Base-by-base conservation (phyloP, 2,888 invertebrate genomes). In the Cheilosia pagana region DNA sequence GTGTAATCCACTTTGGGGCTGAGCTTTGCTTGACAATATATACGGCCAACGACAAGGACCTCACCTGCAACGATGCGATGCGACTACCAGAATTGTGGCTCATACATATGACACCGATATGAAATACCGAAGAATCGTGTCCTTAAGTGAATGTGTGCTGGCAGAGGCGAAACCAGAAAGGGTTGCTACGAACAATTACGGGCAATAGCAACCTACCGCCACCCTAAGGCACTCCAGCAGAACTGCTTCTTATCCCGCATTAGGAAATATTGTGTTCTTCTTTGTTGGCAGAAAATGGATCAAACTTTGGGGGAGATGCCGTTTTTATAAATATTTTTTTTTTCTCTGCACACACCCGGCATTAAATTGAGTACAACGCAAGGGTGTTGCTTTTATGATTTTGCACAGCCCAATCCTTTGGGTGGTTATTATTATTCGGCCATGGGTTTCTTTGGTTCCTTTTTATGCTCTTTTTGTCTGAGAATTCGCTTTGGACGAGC, bases 1-100 rank as follows among this genome's bases (percentile, higher is more conserved):
- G 19, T 57, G 77, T 77, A 77, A 77, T 77, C 77, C 77, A 77
- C 68, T 70, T 77, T 68, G 53, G 60, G 31, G 48, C 39, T 62
- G 45, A 62, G 45, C 43, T 35, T 53, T 53, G 55, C 53, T 70
- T 77, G 68, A 77, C 77, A 77, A 77, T 68, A 68, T 35, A 62
- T 53, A 35, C 12, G 53, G 5, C 45, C 35, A 41, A 21, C 48
- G 50, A 28, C 50, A 43, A 52, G 62, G 21, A 53, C 53, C 53
- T 31, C 48, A 57, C 59, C 43, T 60, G 60, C 52, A 71, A 41
- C 39, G 35, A 41, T 57, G 57, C 39, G 25, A 59, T 50, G 8
- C 35, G 25, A 16, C 45, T 23, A 48, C 57, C 28, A 55, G 35
- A 45, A 45, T 43, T 14, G 21, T 50, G 10, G 28, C 16, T 48